Evolutionary conservation across 2,888 invertebrate genomes (phyloP).

Genomic region (Drosophila nr. fundita): DNA sequence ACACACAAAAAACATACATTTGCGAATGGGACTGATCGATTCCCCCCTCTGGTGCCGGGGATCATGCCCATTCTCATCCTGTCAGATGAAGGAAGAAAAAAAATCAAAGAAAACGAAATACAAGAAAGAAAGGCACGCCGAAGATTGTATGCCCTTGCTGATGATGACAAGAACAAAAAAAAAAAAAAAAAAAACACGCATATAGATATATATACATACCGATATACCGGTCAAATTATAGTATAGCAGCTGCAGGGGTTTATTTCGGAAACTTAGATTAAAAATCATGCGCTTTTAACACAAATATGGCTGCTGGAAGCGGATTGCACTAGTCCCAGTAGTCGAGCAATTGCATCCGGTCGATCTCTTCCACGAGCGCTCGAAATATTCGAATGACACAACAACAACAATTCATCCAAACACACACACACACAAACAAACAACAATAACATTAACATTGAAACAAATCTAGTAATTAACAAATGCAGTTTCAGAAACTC

Average conservation of each 20-base stretch:
- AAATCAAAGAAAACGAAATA: neutral
- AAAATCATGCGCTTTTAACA: conserved; percentile 18
- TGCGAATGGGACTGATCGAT: neutral
- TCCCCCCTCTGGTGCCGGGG: neutral
- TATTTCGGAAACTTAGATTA: neutral
- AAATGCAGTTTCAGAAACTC: conserved; percentile 47
- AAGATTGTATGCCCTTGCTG: neutral
- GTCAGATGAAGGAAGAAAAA: neutral
- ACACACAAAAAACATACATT: neutral
- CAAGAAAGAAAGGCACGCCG: neutral
- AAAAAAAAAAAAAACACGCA: neutral
- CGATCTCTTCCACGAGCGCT: conserved; percentile 47
- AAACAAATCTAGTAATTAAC: conserved; percentile 18
- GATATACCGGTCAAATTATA: neutral
- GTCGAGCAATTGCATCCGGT: conserved; percentile 41
- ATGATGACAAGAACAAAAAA: neutral
- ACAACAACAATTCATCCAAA: neutral
- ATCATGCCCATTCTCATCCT: neutral
- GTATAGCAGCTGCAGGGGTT: neutral
- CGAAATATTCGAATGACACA: conserved; percentile 34
- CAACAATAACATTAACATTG: conserved; percentile 5
- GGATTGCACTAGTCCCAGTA: conserved; percentile 41
- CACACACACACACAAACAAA: neutral
- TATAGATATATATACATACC: neutral
- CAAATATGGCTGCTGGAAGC: conserved; percentile 22